These are phyloP conservation scores for Halcyon leucocephala DNA, from an alignment of 2,797 vertebrate species.

Conservation along the genomic window DNA sequence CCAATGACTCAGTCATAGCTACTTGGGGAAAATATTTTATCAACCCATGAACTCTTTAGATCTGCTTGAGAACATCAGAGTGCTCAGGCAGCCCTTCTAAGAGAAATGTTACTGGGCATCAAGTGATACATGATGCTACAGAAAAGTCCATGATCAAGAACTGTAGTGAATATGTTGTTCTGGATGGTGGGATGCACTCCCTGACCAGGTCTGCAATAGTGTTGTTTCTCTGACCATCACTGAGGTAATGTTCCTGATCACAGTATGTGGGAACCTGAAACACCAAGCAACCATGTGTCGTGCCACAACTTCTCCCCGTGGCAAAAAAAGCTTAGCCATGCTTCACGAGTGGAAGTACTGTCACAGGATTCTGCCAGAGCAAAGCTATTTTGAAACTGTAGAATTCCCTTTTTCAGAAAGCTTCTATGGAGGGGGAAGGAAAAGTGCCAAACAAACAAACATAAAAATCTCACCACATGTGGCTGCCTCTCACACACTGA, in stretches of 20 bases:
- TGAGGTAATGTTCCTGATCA: background rate
- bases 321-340: background rate
- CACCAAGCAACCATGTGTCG: rapidly evolving
- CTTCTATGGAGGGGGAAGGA: background rate
- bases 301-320: no score
- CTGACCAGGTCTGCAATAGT: background rate
- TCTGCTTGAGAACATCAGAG: background rate
- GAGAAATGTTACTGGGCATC: background rate
- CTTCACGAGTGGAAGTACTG: background rate
- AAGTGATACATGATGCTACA: background rate
- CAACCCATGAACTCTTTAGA: background rate
- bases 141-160: background rate
- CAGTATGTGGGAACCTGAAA: background rate
- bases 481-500: background rate
- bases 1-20: background rate
- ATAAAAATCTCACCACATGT: background rate
- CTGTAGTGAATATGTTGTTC: rapidly evolving
- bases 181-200: background rate
- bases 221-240: background rate
- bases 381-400: background rate
- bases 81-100: background rate
- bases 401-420: background rate
- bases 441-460: background rate
- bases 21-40: background rate
- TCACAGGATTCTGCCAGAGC: background rate